Conservation (phyloP, 1,140 invertebrate genomes). For the Panagrolaimus sp. region DNA sequence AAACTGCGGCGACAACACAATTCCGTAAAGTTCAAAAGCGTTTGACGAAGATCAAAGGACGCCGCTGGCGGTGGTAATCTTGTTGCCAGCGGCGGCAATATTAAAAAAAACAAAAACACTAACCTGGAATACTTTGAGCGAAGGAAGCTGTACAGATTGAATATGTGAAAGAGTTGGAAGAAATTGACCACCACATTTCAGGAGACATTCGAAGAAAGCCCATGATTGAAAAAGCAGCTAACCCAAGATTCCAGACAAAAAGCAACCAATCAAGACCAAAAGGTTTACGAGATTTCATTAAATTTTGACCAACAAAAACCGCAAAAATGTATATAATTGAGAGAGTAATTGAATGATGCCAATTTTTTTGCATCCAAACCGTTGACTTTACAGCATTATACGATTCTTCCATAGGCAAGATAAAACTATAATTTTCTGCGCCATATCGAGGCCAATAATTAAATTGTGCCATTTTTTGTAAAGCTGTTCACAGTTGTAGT, state of each 20-base stretch:
- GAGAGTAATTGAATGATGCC: slow-evolving; percentile 76
- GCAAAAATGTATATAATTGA: slow-evolving; percentile 79
- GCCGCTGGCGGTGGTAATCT: too few species aligned
- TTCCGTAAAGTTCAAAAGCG: too few species aligned
- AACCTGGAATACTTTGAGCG: slow-evolving; percentile 75
- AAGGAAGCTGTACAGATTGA: slow-evolving; percentile 65
- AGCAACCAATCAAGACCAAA: slow-evolving; percentile 69
- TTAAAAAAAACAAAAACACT: too few species aligned
- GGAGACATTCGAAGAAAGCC: slow-evolving; percentile 66
- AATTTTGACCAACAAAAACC: slow-evolving; percentile 78
- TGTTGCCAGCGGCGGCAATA: slow-evolving; percentile 66
- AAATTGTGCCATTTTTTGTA: slow-evolving; percentile 51
- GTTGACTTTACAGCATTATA: slow-evolving; percentile 79
- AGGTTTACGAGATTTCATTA: slow-evolving; percentile 53
- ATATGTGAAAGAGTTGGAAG: slow-evolving; percentile 53
- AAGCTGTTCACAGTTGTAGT: too few species aligned
- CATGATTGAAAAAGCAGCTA: slow-evolving; percentile 76
- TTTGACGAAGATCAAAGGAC: too few species aligned
- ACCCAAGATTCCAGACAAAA: slow-evolving; percentile 86
- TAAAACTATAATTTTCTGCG: slow-evolving; percentile 76
- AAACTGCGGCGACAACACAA: too few species aligned
- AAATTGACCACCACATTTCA: slow-evolving; percentile 48
- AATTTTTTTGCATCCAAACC: slow-evolving; percentile 89
- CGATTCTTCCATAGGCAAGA: slow-evolving; percentile 87
- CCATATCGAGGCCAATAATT: slow-evolving; percentile 54